These are phyloP conservation scores for Xestia c-nigrum DNA, from an alignment of 2,888 invertebrate genomes.

Conservation along the genomic window DNA sequence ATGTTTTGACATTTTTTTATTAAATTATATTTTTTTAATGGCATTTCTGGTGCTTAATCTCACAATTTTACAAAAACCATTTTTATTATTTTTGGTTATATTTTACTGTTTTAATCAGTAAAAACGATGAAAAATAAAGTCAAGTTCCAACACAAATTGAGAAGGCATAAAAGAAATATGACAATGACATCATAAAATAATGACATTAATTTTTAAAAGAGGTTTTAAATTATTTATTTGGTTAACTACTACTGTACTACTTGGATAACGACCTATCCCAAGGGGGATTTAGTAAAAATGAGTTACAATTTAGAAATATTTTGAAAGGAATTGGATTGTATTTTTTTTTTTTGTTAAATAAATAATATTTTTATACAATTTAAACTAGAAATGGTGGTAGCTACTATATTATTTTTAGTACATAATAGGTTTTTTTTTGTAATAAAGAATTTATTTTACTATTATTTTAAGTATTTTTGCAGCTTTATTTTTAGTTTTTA, in stretches of 20 bases:
- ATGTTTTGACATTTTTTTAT: slow-evolving; percentile 22
- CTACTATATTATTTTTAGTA: slow-evolving; percentile 67
- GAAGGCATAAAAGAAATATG: neutral
- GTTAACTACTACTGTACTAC: neutral
- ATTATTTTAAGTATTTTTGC: slow-evolving; percentile 67
- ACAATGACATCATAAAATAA: neutral
- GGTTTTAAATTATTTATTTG: slow-evolving; percentile 5
- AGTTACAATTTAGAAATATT: slow-evolving; percentile 37
- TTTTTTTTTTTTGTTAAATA: slow-evolving; percentile 35
- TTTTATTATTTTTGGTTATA: neutral
- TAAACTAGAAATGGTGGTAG: slow-evolving; percentile 69
- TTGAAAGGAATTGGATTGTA: slow-evolving; percentile 62
- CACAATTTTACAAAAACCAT: slow-evolving; percentile 15
- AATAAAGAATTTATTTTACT: slow-evolving; percentile 69
- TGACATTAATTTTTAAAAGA: neutral
- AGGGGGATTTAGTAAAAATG: slow-evolving; percentile 16
- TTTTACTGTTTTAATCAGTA: neutral
- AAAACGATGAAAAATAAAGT: no score
- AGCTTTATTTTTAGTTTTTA: slow-evolving; percentile 66
- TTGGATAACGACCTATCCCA: neutral
- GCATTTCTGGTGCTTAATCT: slow-evolving; percentile 12
- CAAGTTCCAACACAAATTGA: neutral
- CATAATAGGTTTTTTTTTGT: slow-evolving; percentile 67
- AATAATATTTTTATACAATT: slow-evolving; percentile 63
- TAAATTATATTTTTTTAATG: neutral